These are phyloP conservation scores for Malacoctenus gilli DNA, from an alignment of 2,797 vertebrate genomes.

Conservation along the genomic window DNA sequence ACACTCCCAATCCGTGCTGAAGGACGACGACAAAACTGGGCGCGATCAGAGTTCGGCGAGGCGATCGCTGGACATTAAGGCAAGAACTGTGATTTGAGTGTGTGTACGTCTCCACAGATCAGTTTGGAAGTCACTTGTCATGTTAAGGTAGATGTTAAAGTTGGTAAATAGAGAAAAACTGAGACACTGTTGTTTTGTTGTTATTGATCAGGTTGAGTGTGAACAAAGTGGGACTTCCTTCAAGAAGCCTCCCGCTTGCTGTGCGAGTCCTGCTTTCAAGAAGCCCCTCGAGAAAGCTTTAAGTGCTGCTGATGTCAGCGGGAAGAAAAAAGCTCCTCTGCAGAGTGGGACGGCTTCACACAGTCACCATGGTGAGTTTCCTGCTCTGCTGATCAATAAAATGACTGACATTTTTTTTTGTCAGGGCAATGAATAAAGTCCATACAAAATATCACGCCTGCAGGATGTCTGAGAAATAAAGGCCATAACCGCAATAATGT, in stretches of 20 bases:
- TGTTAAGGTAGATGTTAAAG: no score
- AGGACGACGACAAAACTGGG: background rate
- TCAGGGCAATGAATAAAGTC: no score
- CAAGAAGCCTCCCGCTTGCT: background rate
- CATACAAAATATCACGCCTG: no score
- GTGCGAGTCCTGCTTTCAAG: constrained; percentile 55
- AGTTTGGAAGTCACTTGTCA: no score
- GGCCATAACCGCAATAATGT: no score
- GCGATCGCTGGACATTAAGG: constrained; percentile 28
- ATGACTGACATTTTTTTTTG: no score
- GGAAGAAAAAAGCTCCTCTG: constrained; percentile 30
- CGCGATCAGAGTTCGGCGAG: constrained; percentile 12
- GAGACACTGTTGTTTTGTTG: no score
- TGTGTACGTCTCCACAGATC: no score
- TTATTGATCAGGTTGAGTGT: constrained; percentile 23
- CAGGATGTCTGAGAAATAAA: no score
- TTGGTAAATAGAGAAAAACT: no score
- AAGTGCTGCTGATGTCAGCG: background rate
- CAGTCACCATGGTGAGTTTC: constrained; percentile 31
- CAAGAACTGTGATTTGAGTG: constrained; percentile 2
- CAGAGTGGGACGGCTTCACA: constrained; percentile 69
- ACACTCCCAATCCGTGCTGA: background rate
- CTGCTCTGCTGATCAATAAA: no score
- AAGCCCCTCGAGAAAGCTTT: constrained; percentile 41
- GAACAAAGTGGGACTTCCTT: background rate